Evolutionary conservation across 2,797 vertebrate genomes (phyloP), one percentile per base, ranked within the genome.

Genomic region (Urosaurus nigricauda): DNA sequence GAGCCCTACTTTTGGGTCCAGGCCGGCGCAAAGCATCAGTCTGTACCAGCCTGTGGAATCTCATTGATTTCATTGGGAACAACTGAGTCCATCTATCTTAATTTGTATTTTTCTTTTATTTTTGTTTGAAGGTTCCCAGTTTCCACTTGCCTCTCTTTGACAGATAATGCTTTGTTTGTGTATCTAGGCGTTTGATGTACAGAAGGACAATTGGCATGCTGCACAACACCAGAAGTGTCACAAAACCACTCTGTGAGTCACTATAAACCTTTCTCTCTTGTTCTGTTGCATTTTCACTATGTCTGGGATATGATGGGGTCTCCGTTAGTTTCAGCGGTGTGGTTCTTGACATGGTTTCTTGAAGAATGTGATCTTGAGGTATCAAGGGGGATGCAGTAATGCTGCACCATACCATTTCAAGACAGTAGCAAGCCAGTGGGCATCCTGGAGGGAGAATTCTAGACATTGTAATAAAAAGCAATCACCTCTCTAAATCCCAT

Each of bases 191-290:
- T 2, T 88, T 99, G 91, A 97, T 92, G 89, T 98, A 98, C 96
- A 96, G 98, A 93, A 98, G 98, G 95, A 97, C 98, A 91, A 93
- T 96, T 32, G 98, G 97, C 63, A 97, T 97, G 19, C 92, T 97
- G 83, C 97, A 97, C 29, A 95, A 96, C 32, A 94, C 97, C 4
- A 93, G 94, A 85, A 97, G 96, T 83, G 93, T 97, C 43, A 98
- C 95, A 96, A 96, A 96, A 79, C 95, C 97, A 0, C 91, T 96
- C 63, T 98, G 98, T 99, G 96, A 98, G 98, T 96, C 92, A 93
- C 6, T 47, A 78, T 70, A 75, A 32, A 65, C 90, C 75, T 73
- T 51, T 88, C 60, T 73, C 83, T 29, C 37, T 58, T 56, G 68
- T 21, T 1, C 37, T 21, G 0, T 1, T 14, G 16, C 16, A 24